Percentiles rank a stretch among this genome's conserved stretches.
Conservation (phyloP, 2,888 invertebrate species). For the Andrena dorsata region DNA sequence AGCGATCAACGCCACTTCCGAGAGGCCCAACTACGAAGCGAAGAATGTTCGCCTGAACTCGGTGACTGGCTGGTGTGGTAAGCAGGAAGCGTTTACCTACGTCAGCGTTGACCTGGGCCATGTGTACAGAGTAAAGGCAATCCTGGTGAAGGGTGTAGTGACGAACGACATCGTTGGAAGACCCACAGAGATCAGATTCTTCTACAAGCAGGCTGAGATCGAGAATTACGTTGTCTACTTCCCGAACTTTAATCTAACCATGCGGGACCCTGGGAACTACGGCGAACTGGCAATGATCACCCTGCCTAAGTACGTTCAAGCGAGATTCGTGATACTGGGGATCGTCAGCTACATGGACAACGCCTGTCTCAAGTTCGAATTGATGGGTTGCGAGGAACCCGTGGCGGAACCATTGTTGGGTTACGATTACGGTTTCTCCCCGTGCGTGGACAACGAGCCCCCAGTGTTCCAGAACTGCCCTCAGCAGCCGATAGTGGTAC, state of each 20-base stretch:
- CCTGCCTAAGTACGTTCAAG: conserved; percentile 96
- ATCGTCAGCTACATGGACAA: conserved; percentile 99
- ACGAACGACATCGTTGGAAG: conserved; percentile 97
- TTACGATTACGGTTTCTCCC: conserved; percentile 96
- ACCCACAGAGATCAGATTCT: conserved; percentile 98
- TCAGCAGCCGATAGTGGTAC: conserved; percentile 95
- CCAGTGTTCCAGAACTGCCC: conserved; percentile 99
- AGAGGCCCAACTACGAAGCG: conserved; percentile 96
- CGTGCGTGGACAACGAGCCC: conserved; percentile 98
- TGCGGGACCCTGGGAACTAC: conserved; percentile 98
- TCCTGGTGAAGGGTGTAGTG: conserved; percentile 96
- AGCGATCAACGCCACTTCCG: conserved; percentile 97
- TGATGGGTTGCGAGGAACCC: conserved; percentile 98
- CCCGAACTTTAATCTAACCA: conserved; percentile 97
- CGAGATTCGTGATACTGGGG: conserved; percentile 96
- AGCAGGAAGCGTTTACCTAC: conserved; percentile 97
- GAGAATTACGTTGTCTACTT: conserved; percentile 99
- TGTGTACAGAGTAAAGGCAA: conserved; percentile 96
- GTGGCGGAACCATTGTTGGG: conserved; percentile 93
- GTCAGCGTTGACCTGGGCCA: conserved; percentile 97
- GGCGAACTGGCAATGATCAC: conserved; percentile 98
- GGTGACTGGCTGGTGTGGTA: conserved; percentile 98
- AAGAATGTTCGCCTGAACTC: conserved; percentile 95
- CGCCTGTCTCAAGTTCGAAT: conserved; percentile 97
- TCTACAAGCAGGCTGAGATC: conserved; percentile 97